A percentile compares a stretch with the other conserved stretches of the same genome.
Conservation (phyloP, 1,140 invertebrate genomes). For the Diabrotica virgifera region DNA sequence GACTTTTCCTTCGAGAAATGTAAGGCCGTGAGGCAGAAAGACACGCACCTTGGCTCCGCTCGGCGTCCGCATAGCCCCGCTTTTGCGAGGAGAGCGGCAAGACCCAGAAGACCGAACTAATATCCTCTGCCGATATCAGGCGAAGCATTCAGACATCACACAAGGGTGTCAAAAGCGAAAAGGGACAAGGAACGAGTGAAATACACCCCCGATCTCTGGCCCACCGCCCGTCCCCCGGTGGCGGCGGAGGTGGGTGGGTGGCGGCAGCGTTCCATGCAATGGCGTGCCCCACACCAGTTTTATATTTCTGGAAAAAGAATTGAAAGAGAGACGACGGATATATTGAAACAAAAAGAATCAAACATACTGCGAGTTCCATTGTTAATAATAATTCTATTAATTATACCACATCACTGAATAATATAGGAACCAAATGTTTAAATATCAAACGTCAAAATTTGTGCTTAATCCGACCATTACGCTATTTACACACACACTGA, state of each 20-base stretch:
- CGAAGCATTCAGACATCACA: conserved; percentile 1
- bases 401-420: too few species aligned
- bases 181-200: conserved; percentile 9
- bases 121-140: conserved; percentile 1
- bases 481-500: too few species aligned
- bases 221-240: conserved; percentile 1
- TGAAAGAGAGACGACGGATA: too few species aligned
- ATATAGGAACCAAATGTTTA: too few species aligned
- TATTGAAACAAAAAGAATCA: too few species aligned
- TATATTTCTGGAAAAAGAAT: too few species aligned
- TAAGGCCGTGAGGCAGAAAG: neutral
- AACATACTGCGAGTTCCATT: too few species aligned
- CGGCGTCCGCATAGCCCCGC: neutral
- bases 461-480: too few species aligned
- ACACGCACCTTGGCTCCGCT: conserved; percentile 1
- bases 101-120: conserved; percentile 1
- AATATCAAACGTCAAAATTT: too few species aligned
- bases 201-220: neutral
- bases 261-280: neutral
- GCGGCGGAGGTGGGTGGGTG: neutral
- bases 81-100: neutral
- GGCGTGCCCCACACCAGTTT: neutral
- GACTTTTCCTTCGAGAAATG: neutral
- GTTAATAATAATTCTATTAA: too few species aligned
- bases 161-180: conserved; percentile 11